Evolutionary conservation across 2,888 invertebrate genomes (phyloP).

Genomic region (Thymelicus sylvestris): DNA sequence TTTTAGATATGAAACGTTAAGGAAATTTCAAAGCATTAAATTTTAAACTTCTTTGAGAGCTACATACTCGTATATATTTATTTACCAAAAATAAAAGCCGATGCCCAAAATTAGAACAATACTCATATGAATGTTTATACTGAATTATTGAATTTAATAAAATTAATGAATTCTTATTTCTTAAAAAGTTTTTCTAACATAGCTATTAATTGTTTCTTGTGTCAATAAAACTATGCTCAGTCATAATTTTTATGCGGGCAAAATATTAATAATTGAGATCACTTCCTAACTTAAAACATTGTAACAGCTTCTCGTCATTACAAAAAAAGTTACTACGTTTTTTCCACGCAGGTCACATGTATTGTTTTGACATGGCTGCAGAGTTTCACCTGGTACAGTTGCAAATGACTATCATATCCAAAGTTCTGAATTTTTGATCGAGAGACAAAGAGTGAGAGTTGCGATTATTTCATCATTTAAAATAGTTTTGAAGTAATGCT

Average conservation of each 20-base stretch:
- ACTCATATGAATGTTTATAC: no score
- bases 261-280: no score
- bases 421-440: constrained; percentile 16
- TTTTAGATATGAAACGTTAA: background rate
- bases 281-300: background rate
- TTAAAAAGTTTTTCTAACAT: no score
- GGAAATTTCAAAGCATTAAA: background rate
- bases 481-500: constrained; percentile 16
- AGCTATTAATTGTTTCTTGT: no score
- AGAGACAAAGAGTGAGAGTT: constrained; percentile 24
- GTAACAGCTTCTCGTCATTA: constrained; percentile 40
- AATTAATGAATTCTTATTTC: no score
- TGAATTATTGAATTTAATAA: no score
- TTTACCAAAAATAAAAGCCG: no score
- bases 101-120: no score
- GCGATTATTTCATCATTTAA: constrained; percentile 28
- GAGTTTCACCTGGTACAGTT: constrained; percentile 48
- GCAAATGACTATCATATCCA: constrained; percentile 10
- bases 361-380: constrained; percentile 51
- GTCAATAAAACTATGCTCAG: no score
- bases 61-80: no score
- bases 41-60: no score
- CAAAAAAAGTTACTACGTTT: constrained; percentile 39
- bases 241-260: no score
- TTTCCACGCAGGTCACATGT: constrained; percentile 38